Conservation (phyloP, 2,888 invertebrate genomes). For the Bhutanitis thaidina region DNA sequence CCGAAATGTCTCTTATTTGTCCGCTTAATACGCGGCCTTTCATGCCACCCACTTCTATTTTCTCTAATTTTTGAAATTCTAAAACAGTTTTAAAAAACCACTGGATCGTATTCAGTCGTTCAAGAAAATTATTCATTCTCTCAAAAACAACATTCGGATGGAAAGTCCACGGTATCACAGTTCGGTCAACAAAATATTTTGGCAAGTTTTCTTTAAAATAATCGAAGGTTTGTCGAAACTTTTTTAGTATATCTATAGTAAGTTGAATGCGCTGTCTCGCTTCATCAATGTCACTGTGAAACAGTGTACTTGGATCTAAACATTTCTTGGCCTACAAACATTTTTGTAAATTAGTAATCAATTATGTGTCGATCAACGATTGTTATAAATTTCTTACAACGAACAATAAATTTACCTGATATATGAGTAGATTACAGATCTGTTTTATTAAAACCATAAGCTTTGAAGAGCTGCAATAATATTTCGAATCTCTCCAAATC, state of each 20-base stretch:
- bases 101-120: slow-evolving; percentile 87
- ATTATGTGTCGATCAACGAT: background rate
- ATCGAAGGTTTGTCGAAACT: slow-evolving; percentile 83
- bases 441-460: slow-evolving; percentile 93
- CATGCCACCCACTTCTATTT: slow-evolving; percentile 95
- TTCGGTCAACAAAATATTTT: slow-evolving; percentile 82
- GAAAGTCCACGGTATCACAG: slow-evolving; percentile 87
- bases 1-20: slow-evolving; percentile 88
- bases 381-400: background rate
- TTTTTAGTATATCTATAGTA: slow-evolving; percentile 83
- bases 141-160: slow-evolving; percentile 90
- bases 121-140: slow-evolving; percentile 87
- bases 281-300: slow-evolving; percentile 97
- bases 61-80: slow-evolving; percentile 96
- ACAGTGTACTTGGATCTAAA: slow-evolving; percentile 93
- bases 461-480: slow-evolving; percentile 93
- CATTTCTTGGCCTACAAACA: slow-evolving; percentile 88
- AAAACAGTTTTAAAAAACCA: slow-evolving; percentile 95
- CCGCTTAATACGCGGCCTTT: slow-evolving; percentile 89
- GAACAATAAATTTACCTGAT: slow-evolving; percentile 82
- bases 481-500: slow-evolving; percentile 93
- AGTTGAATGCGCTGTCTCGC: slow-evolving; percentile 89
- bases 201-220: slow-evolving; percentile 84
- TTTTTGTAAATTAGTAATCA: background rate
- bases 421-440: slow-evolving; percentile 93